Evolutionary conservation across 2,113 vertebrate species (phyloP).

Genomic region (Diadophis punctatus): DNA sequence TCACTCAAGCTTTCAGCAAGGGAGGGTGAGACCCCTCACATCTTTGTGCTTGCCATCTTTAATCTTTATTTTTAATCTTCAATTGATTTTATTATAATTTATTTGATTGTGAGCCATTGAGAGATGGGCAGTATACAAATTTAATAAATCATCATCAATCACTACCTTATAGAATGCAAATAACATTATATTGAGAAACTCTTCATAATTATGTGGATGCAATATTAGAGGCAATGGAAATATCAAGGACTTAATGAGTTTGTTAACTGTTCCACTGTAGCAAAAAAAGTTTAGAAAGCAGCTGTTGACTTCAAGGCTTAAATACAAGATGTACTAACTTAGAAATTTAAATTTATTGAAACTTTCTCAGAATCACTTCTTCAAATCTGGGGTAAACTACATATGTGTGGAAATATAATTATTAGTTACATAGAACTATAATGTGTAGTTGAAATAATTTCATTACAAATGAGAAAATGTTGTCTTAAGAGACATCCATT

Average conservation of each 20-base stretch:
- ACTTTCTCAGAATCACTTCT: not conserved
- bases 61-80: not conserved
- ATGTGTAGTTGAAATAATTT: not conserved
- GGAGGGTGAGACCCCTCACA: not conserved
- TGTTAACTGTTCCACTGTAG: not conserved
- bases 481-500: conserved; percentile 9
- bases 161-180: not conserved
- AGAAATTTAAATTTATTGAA: not conserved
- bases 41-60: not conserved
- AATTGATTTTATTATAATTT: not conserved
- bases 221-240: not conserved
- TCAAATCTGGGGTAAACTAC: not conserved
- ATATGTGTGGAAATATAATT: not conserved
- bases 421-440: not conserved
- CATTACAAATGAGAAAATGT: not conserved
- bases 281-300: not conserved
- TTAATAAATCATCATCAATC: not conserved
- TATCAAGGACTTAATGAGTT: not conserved
- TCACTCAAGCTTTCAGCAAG: not conserved
- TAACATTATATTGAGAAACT: not conserved
- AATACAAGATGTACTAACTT: not conserved
- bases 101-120: not conserved
- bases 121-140: not conserved
- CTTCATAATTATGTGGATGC: not conserved
- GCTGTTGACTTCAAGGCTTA: not conserved